phyloP scores from a whole-genome alignment of 1,140 invertebrate species.

The Solenopsis invicta region DNA sequence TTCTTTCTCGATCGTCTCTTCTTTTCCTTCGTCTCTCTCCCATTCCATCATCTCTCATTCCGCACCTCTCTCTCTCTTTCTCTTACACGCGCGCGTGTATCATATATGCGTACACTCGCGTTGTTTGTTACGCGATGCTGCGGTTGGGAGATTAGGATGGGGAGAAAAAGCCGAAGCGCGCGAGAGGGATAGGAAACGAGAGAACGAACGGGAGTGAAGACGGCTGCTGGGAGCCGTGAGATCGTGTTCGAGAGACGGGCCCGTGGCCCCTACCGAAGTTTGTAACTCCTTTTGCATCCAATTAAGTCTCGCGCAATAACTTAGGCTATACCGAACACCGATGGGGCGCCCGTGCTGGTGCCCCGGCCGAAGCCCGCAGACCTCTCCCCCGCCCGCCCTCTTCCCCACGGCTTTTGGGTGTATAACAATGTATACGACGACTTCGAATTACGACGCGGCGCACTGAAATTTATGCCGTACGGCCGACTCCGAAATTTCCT shows the following conservation, averaged over 20 bases:
- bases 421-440: constrained; percentile 68
- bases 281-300: constrained; percentile 79
- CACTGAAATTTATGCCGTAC: constrained; percentile 27
- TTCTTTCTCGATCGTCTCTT: not conserved
- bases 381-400: not conserved
- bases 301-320: constrained; percentile 79
- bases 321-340: constrained; percentile 73
- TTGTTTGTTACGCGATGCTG: constrained; percentile 68
- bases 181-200: constrained; percentile 4
- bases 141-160: constrained; percentile 51
- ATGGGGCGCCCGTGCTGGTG: constrained; percentile 53
- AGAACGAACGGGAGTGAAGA: constrained; percentile 34
- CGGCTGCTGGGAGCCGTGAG: constrained; percentile 63
- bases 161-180: constrained; percentile 1
- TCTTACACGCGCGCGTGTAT: constrained; percentile 4
- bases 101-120: not conserved
- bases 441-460: constrained; percentile 68
- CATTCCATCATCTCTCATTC: not conserved
- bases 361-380: not conserved
- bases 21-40: constrained; percentile 10
- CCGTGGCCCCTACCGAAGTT: constrained; percentile 70
- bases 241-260: constrained; percentile 68
- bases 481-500: constrained; percentile 40
- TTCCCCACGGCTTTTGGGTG: not conserved
- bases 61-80: too few species aligned